Conservation (phyloP, 2,888 invertebrate species). For the Pterostichus madidus region DNA sequence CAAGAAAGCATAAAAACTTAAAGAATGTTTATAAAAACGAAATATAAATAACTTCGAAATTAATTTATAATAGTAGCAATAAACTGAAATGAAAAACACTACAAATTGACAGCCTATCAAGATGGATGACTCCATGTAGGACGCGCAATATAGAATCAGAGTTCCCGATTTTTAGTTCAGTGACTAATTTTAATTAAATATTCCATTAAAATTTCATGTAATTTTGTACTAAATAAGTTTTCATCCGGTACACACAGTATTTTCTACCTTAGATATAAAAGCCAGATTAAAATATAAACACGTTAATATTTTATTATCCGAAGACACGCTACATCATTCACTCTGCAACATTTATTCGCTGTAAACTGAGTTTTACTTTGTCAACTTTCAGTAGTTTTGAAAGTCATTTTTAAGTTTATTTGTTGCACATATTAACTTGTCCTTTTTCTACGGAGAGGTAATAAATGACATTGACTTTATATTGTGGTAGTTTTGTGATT, state of each 20-base stretch:
- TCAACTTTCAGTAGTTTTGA: slow-evolving; percentile 39
- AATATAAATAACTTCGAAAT: too few relatives aligned
- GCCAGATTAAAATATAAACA: slow-evolving; percentile 67
- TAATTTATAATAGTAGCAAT: too few relatives aligned
- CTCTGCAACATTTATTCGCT: slow-evolving; percentile 53
- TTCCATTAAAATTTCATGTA: too few relatives aligned
- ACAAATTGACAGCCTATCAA: too few relatives aligned
- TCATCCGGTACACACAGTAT: slow-evolving; percentile 48
- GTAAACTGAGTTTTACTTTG: slow-evolving; percentile 53
- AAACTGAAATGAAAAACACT: too few relatives aligned
- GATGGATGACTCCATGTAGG: too few relatives aligned
- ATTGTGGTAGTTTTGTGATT: not conserved
- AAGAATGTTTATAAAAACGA: too few relatives aligned
- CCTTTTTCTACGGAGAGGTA: not conserved
- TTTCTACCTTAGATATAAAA: slow-evolving; percentile 66
- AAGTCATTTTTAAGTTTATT: slow-evolving; percentile 30
- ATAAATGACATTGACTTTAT: not conserved
- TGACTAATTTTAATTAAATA: too few relatives aligned
- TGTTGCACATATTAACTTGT: not conserved
- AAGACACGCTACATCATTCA: slow-evolving; percentile 63
- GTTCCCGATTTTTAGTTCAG: too few relatives aligned
- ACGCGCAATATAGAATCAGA: too few relatives aligned
- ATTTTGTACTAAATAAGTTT: slow-evolving; percentile 16
- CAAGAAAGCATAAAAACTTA: too few relatives aligned
- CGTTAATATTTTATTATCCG: slow-evolving; percentile 64